Conservation (phyloP, 2,113 vertebrate genomes). For the Anser brachyrhynchus region DNA sequence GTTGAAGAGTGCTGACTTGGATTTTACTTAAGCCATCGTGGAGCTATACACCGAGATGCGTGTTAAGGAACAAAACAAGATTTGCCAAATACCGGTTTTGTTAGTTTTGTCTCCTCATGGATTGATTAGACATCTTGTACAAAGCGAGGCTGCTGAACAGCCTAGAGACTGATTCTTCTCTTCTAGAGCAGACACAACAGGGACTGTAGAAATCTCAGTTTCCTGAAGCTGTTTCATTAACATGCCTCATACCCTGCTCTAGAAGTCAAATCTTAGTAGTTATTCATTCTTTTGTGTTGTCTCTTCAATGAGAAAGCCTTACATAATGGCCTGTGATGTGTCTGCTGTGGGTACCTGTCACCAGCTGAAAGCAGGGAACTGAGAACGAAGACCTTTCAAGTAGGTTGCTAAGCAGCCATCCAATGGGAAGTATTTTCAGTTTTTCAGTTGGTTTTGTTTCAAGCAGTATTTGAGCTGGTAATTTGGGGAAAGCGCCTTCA, state of each 20-base stretch:
- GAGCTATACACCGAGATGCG: neutral
- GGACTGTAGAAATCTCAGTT: neutral
- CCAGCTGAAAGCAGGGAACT: neutral
- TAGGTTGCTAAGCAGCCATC: neutral
- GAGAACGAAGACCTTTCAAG: neutral
- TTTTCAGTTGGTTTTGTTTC: neutral
- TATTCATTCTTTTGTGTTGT: neutral
- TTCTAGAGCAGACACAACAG: neutral
- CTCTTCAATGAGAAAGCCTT: neutral
- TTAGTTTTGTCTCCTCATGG: neutral
- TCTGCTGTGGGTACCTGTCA: neutral
- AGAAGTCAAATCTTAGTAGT: neutral
- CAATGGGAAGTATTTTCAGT: neutral
- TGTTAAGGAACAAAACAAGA: neutral
- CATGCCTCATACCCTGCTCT: neutral
- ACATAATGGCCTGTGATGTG: neutral
- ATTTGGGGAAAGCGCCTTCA: neutral
- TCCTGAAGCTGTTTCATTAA: neutral
- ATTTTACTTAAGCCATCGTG: neutral
- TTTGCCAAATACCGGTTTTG: neutral
- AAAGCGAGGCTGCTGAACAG: neutral
- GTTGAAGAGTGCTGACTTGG: slow-evolving; percentile 17
- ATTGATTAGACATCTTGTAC: neutral
- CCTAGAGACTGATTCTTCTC: neutral
- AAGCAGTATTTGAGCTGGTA: neutral